These are phyloP conservation scores for Thamnophis elegans DNA, from an alignment of 2,797 vertebrate species.

Conservation along the genomic window DNA sequence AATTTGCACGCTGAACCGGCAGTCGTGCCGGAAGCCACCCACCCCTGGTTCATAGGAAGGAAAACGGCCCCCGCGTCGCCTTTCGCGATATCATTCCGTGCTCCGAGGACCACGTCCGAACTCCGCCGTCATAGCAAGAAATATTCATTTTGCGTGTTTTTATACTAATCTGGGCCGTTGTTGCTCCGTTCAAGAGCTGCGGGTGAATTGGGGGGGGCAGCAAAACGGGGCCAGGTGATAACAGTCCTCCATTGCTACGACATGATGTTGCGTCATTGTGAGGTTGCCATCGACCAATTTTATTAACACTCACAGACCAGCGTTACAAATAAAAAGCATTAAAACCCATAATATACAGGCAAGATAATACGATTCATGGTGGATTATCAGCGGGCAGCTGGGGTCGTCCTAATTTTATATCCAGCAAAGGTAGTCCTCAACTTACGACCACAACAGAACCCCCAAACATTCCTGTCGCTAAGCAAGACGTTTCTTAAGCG, in stretches of 20 bases:
- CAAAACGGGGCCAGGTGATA: neutral
- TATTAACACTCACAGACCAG: neutral
- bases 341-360: neutral
- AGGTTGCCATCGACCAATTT: neutral
- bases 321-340: neutral
- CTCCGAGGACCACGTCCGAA: neutral
- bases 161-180: no score
- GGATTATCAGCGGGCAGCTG: neutral
- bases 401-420: neutral
- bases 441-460: neutral
- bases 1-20: no score
- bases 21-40: no score
- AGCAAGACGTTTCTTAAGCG: neutral
- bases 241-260: neutral
- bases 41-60: neutral
- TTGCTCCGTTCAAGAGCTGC: no score
- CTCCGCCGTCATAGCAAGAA: no score
- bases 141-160: no score
- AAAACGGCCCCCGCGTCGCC: rapidly evolving
- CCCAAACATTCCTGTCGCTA: neutral
- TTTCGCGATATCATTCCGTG: neutral
- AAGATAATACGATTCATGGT: neutral
- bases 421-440: neutral
- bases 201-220: neutral
- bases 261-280: neutral